A percentile compares a stretch with the other conserved stretches of the same genome.
Evolutionary conservation across 92 coral and sea anemone genomes (phyloP).

Genomic region (Micromussa lordhowensis): DNA sequence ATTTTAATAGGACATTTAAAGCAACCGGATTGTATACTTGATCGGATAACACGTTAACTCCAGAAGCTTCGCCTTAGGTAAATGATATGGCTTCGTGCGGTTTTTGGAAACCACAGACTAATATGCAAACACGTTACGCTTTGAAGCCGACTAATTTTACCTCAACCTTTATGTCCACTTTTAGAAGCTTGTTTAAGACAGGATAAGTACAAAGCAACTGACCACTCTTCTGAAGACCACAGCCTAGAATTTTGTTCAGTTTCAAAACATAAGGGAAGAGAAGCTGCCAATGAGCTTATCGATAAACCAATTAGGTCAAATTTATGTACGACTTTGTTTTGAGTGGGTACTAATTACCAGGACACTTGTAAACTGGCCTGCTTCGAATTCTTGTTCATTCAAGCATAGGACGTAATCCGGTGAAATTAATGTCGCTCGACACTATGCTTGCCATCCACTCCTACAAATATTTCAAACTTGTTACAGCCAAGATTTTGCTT

Average conservation of each 20-base stretch:
- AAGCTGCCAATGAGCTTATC: conserved; percentile 5
- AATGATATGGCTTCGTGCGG: not conserved
- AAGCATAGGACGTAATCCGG: conserved; percentile 3
- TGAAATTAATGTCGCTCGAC: not conserved
- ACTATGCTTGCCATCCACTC: not conserved
- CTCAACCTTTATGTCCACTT: not conserved
- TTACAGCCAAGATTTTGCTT: not conserved
- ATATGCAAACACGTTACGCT: not conserved
- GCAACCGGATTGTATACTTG: not conserved
- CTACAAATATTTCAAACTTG: not conserved
- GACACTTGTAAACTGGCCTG: conserved; percentile 14
- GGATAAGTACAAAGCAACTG: not conserved
- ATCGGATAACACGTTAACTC: not conserved
- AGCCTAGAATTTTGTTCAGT: not conserved
- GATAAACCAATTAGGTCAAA: conserved; percentile 13
- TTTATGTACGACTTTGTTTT: not conserved
- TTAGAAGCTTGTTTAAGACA: not conserved
- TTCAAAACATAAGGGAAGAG: not conserved
- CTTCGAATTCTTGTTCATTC: conserved; percentile 32
- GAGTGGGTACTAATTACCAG: not conserved
- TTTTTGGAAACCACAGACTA: not conserved
- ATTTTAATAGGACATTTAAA: not conserved
- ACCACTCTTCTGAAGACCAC: not conserved
- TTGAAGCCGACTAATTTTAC: not conserved
- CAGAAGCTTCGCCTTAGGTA: not conserved